Base-by-base conservation (phyloP, 2,888 invertebrate genomes). In the Ferrisia virgata region DNA sequence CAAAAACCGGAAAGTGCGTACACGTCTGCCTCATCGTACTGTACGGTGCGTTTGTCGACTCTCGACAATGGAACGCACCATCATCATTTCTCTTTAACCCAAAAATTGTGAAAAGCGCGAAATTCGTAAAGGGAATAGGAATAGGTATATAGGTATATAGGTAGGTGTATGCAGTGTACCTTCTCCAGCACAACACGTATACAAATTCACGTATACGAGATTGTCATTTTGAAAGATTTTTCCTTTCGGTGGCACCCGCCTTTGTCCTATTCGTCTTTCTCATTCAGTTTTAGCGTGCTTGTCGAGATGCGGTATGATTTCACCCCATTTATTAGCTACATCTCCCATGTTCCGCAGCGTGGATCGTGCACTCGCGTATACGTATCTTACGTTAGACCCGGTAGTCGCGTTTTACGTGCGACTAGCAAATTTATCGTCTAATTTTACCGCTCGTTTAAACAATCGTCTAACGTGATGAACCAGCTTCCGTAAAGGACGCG, bases 121-220 rank as follows among this genome's bases (percentile, higher is more conserved):
- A 72, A 72, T 72, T 72, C 72, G 33, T 72, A 72, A 31, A 72
- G 72, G 72, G 72, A 72, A 72, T 72, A 72, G n/a, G n/a, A n/a
- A n/a, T n/a, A n/a, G n/a, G n/a, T n/a, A n/a, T n/a, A n/a, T n/a
- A n/a, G n/a, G n/a, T n/a, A n/a, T n/a, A n/a, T n/a, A n/a, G n/a
- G n/a, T n/a, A n/a, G n/a, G n/a, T n/a, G n/a, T n/a, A n/a, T n/a
- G n/a, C n/a, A n/a, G 72, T 33, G 72, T 72, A n/a, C n/a, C n/a
- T 72, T 72, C 13, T 33, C 28, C 72, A 72, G 72, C 72, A 72
- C 33, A 72, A n/a, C 28, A 64, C 64, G 58, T 25, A 22, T 15
- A 31, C 69, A 33, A 72, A n/a, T n/a, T n/a, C 28, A 64, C 64
- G 58, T 25, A 22, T 15, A 31, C 69, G 72, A 72, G 72, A 72